Conservation (phyloP, 2,888 invertebrate genomes). For the Cantharis lateralis region DNA sequence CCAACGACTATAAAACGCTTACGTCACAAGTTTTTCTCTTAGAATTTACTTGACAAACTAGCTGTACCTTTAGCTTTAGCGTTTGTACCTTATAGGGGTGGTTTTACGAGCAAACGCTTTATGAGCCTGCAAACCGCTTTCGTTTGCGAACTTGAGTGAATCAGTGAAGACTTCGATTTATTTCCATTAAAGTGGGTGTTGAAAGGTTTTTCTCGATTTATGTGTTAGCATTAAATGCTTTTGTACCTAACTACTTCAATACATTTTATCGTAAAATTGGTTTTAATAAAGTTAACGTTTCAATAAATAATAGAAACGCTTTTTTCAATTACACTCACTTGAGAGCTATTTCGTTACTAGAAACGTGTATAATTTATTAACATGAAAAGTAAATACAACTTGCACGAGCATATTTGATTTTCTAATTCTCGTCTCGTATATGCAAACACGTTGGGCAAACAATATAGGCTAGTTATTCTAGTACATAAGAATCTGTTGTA, state of each 20-base stretch:
- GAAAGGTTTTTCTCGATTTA: slow-evolving; percentile 22
- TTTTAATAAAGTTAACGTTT: neutral
- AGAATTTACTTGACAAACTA: slow-evolving; percentile 24
- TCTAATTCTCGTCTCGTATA: slow-evolving; percentile 24
- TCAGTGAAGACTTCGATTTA: slow-evolving; percentile 31
- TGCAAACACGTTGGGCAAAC: slow-evolving; percentile 26
- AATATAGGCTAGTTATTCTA: slow-evolving; percentile 16
- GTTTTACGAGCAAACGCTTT: slow-evolving; percentile 36
- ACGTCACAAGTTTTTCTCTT: slow-evolving; percentile 10
- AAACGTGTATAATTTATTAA: slow-evolving; percentile 2
- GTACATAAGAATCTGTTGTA: slow-evolving; percentile 17
- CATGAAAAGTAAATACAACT: slow-evolving; percentile 10
- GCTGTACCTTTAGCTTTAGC: slow-evolving; percentile 14
- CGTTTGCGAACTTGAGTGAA: slow-evolving; percentile 33
- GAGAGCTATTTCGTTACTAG: neutral
- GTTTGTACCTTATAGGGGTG: slow-evolving; percentile 29
- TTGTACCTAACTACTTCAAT: neutral
- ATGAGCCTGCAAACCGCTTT: slow-evolving; percentile 33
- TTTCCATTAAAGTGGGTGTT: slow-evolving; percentile 25
- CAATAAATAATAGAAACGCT: neutral
- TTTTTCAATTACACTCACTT: neutral
- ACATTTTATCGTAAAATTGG: neutral
- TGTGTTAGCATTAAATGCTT: neutral
- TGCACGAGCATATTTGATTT: slow-evolving; percentile 27
- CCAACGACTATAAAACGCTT: neutral